These are phyloP conservation scores for Cheilosia impressa DNA, from an alignment of 2,888 invertebrate species.

Conservation along the genomic window DNA sequence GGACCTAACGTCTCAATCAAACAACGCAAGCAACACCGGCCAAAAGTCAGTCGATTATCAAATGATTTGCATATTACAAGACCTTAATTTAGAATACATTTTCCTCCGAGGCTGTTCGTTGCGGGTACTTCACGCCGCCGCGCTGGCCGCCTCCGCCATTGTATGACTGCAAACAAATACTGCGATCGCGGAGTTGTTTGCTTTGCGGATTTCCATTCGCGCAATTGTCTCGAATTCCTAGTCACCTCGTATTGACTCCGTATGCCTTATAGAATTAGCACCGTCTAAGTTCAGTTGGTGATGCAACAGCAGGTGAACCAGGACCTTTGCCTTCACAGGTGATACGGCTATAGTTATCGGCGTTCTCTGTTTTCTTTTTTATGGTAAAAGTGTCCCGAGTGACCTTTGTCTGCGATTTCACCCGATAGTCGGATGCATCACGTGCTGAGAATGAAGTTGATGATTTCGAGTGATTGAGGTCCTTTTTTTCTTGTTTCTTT, in stretches of 20 bases:
- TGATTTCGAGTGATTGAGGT: slow-evolving; percentile 58
- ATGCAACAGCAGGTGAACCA: slow-evolving; percentile 59
- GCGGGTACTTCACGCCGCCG: slow-evolving; percentile 26
- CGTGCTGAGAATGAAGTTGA: slow-evolving; percentile 67
- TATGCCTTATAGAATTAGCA: slow-evolving; percentile 12
- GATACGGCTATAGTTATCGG: slow-evolving; percentile 30
- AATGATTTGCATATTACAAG: slow-evolving; percentile 74
- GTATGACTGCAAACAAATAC: not conserved
- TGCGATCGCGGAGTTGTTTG: slow-evolving; percentile 3
- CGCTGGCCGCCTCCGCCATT: not conserved
- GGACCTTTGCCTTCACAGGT: slow-evolving; percentile 10
- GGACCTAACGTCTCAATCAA: slow-evolving; percentile 56
- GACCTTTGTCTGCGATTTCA: slow-evolving; percentile 45
- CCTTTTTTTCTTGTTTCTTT: slow-evolving; percentile 21
- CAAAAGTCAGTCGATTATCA: slow-evolving; percentile 74
- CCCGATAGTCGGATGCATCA: slow-evolving; percentile 58
- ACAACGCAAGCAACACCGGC: slow-evolving; percentile 51
- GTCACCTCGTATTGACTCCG: not conserved
- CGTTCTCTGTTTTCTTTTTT: slow-evolving; percentile 23
- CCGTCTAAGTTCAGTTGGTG: slow-evolving; percentile 23
- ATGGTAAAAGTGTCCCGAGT: slow-evolving; percentile 48
- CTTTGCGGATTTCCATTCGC: slow-evolving; percentile 14
- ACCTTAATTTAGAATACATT: slow-evolving; percentile 70
- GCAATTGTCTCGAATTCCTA: not conserved
- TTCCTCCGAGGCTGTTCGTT: slow-evolving; percentile 27